Percentiles rank a stretch among this genome's conserved stretches.
These are phyloP conservation scores for Platorchestia sp. DNA, from an alignment of 1,140 invertebrate species.

Conservation along the genomic window DNA sequence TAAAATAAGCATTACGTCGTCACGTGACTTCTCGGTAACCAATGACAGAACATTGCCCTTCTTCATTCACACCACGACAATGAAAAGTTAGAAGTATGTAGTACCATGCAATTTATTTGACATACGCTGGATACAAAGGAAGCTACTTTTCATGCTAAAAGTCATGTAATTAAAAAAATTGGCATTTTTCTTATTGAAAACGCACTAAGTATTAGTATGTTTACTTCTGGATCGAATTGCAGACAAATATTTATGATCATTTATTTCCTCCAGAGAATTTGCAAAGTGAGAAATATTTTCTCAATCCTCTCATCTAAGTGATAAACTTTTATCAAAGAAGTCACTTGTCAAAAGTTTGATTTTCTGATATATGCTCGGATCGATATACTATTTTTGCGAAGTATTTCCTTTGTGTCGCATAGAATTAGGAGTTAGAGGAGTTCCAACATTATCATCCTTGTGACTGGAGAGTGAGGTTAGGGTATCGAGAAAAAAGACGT, in stretches of 20 bases:
- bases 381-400: constrained; percentile 43
- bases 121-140: neutral
- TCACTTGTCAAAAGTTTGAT: neutral
- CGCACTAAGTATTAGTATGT: neutral
- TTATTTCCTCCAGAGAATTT: neutral
- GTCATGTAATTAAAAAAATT: neutral
- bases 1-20: neutral
- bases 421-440: constrained; percentile 1
- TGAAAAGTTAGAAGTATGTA: neutral
- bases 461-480: neutral
- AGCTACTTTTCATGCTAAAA: neutral
- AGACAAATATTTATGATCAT: neutral
- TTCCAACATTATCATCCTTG: constrained; percentile 49
- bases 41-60: neutral
- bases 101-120: neutral
- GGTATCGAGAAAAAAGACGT: neutral
- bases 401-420: neutral
- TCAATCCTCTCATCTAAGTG: neutral
- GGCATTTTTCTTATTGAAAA: neutral
- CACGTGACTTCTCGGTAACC: constrained; percentile 12
- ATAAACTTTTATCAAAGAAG: neutral
- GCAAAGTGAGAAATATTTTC: neutral
- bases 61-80: constrained; percentile 9
- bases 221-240: neutral
- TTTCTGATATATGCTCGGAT: neutral